phyloP scores from a whole-genome alignment of 1,140 invertebrate species.

The Hydropsyche tenuis region DNA sequence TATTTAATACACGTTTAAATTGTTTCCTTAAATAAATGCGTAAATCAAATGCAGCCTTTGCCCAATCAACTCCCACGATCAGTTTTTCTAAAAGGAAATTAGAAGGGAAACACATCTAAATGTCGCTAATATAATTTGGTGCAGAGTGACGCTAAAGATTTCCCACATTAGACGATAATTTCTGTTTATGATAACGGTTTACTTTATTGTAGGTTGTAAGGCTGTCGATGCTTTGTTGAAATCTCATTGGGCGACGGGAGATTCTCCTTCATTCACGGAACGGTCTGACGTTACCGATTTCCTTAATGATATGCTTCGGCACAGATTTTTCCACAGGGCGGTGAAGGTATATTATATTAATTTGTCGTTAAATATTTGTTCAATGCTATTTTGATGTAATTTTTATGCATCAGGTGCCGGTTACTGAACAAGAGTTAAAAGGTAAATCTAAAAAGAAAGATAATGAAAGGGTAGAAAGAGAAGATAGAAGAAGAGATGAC shows the following conservation, averaged over 20 bases:
- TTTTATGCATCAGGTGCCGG: conserved; percentile 63
- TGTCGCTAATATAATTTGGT: too few relatives aligned
- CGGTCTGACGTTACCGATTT: conserved; percentile 82
- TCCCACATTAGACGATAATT: too few relatives aligned
- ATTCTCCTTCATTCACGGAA: conserved; percentile 80
- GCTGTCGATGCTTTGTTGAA: conserved; percentile 91
- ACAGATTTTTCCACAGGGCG: conserved; percentile 95
- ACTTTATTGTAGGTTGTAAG: conserved; percentile 68
- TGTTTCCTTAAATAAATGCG: too few relatives aligned
- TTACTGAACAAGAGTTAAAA: conserved; percentile 76
- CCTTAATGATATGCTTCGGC: conserved; percentile 84
- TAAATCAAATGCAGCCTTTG: too few relatives aligned
- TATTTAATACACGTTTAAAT: too few relatives aligned
- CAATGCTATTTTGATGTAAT: background rate
- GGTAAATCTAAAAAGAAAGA: conserved; percentile 71
- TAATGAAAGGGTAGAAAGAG: conserved; percentile 63
- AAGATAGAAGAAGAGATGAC: conserved; percentile 59
- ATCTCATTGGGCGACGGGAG: conserved; percentile 88
- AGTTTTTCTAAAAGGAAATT: too few relatives aligned
- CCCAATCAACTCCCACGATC: too few relatives aligned
- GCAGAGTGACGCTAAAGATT: too few relatives aligned
- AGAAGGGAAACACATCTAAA: too few relatives aligned
- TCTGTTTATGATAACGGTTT: background rate
- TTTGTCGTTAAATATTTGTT: background rate
- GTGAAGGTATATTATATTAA: conserved; percentile 69